Evolutionary conservation across 1,140 invertebrate species (phyloP).

Genomic region (Manduca sexta): DNA sequence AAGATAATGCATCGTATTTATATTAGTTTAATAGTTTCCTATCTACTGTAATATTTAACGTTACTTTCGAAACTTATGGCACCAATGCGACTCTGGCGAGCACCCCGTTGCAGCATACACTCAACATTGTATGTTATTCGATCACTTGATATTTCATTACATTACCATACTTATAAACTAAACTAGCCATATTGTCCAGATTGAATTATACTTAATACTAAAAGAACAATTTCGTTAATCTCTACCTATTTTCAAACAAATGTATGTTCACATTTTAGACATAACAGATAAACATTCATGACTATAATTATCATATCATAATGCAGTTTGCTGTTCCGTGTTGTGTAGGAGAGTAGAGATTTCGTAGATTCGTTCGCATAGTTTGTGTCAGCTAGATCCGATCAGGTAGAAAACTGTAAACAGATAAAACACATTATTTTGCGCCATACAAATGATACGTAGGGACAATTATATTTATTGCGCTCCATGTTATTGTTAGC

Average conservation of each 20-base stretch:
- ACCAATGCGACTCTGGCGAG: conserved; percentile 35
- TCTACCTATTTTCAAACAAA: background rate
- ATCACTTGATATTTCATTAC: conserved; percentile 12
- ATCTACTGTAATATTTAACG: conserved; percentile 39
- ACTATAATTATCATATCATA: background rate
- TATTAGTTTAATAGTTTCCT: conserved; percentile 42
- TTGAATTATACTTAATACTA: conserved; percentile 46
- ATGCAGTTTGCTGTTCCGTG: too few species aligned
- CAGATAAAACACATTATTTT: background rate
- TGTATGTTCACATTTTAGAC: background rate
- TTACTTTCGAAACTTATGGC: conserved; percentile 51
- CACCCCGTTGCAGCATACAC: conserved; percentile 11
- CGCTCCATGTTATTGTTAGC: too few species aligned
- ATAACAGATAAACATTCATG: conserved; percentile 1
- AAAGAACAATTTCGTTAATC: conserved; percentile 1
- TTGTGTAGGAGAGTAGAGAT: background rate
- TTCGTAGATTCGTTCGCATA: background rate
- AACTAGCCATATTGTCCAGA: conserved; percentile 52
- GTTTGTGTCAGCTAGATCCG: too few species aligned
- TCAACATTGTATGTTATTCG: conserved; percentile 5
- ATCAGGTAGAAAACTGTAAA: too few species aligned
- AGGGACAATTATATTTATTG: too few species aligned
- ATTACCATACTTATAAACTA: conserved; percentile 29
- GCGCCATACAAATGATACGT: too few species aligned
- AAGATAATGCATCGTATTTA: conserved; percentile 3